phyloP scores from a whole-genome alignment of 2,888 invertebrate species.

The Himalopsyche anomala region DNA sequence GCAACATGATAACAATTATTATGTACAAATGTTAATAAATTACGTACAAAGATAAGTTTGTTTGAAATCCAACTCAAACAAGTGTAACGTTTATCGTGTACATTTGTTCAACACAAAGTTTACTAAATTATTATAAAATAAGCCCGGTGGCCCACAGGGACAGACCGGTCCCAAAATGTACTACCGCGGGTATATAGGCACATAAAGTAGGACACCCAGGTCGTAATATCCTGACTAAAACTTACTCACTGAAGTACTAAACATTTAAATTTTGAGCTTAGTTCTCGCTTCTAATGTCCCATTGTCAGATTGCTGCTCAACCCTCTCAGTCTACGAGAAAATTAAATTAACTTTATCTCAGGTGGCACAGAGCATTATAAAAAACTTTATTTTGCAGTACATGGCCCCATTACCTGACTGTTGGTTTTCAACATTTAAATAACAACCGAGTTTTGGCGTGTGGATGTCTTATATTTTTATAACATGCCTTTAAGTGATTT shows the following conservation, averaged over 20 bases:
- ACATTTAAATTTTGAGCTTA: conserved; percentile 26
- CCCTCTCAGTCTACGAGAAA: neutral
- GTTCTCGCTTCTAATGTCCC: conserved; percentile 1
- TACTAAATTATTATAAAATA: neutral
- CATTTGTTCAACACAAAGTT: neutral
- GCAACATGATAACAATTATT: too few relatives aligned
- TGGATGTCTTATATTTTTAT: too few relatives aligned
- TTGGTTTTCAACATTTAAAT: too few relatives aligned
- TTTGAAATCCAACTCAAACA: too few relatives aligned
- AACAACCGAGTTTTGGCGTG: too few relatives aligned
- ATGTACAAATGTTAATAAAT: too few relatives aligned
- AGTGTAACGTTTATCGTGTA: too few relatives aligned
- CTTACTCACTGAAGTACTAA: conserved; percentile 5
- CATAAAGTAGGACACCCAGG: neutral
- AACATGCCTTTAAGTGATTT: too few relatives aligned
- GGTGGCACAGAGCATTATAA: neutral
- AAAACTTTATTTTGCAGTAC: neutral
- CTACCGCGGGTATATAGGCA: neutral
- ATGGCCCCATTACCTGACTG: neutral
- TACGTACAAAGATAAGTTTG: too few relatives aligned
- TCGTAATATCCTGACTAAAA: neutral
- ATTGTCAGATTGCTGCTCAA: conserved; percentile 1
- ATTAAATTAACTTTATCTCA: neutral
- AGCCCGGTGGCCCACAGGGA: neutral
- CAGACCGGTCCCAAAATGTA: conserved; percentile 5